A percentile compares a stretch with the other conserved stretches of the same genome.
phyloP scores from a whole-genome alignment of 2,888 invertebrate species.

The Linnaemya tessellans region DNA sequence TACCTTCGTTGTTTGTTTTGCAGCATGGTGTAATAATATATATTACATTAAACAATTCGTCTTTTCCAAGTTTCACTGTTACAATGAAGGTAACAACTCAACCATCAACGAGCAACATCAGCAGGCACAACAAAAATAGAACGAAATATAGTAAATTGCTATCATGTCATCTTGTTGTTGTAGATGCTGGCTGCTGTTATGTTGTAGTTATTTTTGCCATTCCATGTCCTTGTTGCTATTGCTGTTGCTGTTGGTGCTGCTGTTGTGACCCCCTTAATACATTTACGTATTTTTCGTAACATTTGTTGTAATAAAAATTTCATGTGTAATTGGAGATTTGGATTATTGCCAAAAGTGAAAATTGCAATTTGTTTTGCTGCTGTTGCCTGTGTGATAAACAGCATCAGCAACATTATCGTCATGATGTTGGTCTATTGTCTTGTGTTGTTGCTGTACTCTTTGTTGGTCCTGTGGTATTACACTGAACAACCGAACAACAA shows the following conservation, averaged over 20 bases:
- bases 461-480: constrained; percentile 47
- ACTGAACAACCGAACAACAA: constrained; percentile 44
- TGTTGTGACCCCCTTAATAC: constrained; percentile 19
- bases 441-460: constrained; percentile 20
- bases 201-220: constrained; percentile 25
- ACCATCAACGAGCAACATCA: constrained; percentile 51
- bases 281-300: constrained; percentile 56
- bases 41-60: not conserved
- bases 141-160: constrained; percentile 58
- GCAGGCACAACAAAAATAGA: constrained; percentile 40
- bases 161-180: constrained; percentile 48
- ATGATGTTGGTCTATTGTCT: constrained; percentile 47
- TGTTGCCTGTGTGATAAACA: constrained; percentile 46
- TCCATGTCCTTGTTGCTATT: constrained; percentile 13
- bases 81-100: constrained; percentile 10
- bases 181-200: constrained; percentile 23
- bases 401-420: constrained; percentile 48
- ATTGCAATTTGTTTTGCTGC: constrained; percentile 72
- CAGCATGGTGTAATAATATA: not conserved
- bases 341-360: constrained; percentile 73
- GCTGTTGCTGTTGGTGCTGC: not conserved
- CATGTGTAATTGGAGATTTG: constrained; percentile 74
- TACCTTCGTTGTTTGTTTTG: no score
- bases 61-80: constrained; percentile 32
- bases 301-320: constrained; percentile 74